Conservation (phyloP, 1,140 invertebrate genomes). For the Triops cancriformis region DNA sequence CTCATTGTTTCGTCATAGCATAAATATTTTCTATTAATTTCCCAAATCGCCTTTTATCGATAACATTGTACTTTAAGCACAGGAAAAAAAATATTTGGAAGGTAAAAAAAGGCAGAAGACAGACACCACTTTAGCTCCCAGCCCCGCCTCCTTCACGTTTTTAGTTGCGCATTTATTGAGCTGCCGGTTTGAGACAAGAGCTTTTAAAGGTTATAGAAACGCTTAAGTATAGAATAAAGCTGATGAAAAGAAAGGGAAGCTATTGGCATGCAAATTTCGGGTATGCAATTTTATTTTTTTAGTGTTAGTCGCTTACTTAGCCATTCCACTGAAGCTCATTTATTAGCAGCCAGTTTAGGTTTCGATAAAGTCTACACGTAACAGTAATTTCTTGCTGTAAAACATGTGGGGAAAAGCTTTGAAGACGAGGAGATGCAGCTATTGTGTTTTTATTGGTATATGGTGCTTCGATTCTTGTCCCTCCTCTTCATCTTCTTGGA, state of each 20-base stretch:
- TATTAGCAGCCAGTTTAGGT: neutral
- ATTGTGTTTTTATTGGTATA: neutral
- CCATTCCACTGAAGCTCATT: neutral
- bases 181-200: neutral
- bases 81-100: neutral
- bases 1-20: neutral
- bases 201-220: too few relatives aligned
- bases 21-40: constrained; percentile 15
- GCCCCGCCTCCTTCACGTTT: neutral
- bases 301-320: neutral
- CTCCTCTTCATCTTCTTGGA: neutral
- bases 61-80: neutral
- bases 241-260: neutral
- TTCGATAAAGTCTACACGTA: neutral
- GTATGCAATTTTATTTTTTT: neutral
- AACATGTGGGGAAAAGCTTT: neutral
- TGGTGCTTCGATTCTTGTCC: neutral
- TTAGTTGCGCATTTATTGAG: neutral
- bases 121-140: neutral
- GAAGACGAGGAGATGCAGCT: neutral
- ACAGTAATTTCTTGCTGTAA: neutral
- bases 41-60: neutral
- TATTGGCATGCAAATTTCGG: neutral
- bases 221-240: neutral
- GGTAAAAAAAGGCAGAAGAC: too few relatives aligned